These are phyloP conservation scores for Pantelozetes paolii DNA, from an alignment of 2,888 invertebrate species.

Conservation along the genomic window DNA sequence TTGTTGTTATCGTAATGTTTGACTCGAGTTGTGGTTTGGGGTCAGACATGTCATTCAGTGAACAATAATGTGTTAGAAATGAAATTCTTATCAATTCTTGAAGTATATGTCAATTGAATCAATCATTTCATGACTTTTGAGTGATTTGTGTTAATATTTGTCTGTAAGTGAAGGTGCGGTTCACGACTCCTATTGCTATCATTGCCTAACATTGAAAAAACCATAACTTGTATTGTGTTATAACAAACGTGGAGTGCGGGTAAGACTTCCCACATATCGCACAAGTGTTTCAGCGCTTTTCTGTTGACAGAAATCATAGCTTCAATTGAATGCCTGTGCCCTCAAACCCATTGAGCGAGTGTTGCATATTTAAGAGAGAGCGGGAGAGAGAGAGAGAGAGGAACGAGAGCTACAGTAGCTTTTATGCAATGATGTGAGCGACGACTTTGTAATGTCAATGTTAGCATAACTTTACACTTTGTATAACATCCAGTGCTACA, in stretches of 20 bases:
- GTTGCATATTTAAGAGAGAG: slow-evolving; percentile 21
- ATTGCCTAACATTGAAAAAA: not conserved
- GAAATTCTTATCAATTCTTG: not conserved
- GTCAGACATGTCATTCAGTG: no score
- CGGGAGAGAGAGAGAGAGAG: no score
- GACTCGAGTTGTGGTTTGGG: no score
- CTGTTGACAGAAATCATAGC: slow-evolving; percentile 28
- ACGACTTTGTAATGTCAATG: slow-evolving; percentile 34
- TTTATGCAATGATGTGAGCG: slow-evolving; percentile 7
- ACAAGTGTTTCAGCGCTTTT: slow-evolving; percentile 23
- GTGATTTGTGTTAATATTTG: not conserved
- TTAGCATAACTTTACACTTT: slow-evolving; percentile 36
- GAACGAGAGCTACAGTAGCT: not conserved
- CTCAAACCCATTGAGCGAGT: slow-evolving; percentile 36
- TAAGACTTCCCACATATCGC: slow-evolving; percentile 23
- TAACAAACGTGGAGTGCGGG: slow-evolving; percentile 18
- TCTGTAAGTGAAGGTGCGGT: not conserved
- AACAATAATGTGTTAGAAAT: not conserved
- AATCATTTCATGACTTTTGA: not conserved
- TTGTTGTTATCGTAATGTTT: no score
- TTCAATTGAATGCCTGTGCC: slow-evolving; percentile 2
- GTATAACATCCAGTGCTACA: slow-evolving; percentile 27
- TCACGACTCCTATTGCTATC: not conserved
- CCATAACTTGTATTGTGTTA: slow-evolving; percentile 5
- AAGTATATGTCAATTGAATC: not conserved